These are phyloP conservation scores for Tokudaia tokunoshimensis DNA, from an alignment of 2,797 vertebrate genomes.

Conservation along the genomic window DNA sequence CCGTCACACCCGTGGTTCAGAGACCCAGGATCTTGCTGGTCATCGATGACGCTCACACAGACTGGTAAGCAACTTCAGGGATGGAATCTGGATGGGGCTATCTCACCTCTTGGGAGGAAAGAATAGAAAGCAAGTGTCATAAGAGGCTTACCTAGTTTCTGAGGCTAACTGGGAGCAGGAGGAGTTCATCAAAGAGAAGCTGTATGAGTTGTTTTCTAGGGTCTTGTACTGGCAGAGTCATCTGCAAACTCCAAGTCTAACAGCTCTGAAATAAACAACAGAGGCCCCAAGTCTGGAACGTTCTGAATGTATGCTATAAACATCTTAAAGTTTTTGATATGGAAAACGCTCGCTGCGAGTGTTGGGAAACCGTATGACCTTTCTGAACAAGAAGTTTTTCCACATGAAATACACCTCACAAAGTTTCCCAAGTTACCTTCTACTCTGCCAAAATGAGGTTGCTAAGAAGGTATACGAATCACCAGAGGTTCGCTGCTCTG, in stretches of 20 bases:
- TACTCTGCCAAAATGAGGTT: neutral
- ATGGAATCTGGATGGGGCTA: neutral
- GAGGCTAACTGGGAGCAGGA: neutral
- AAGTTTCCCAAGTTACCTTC: neutral
- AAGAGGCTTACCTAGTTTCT: neutral
- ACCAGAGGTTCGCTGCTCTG: neutral
- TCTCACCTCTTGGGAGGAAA: neutral
- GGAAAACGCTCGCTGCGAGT: neutral
- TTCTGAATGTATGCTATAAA: neutral
- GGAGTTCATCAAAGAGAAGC: neutral
- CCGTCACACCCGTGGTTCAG: conserved; percentile 81
- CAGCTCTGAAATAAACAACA: neutral
- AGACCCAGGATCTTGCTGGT: conserved; percentile 96
- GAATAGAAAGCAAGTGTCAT: no score
- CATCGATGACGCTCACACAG: conserved; percentile 95
- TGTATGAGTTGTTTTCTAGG: neutral
- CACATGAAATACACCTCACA: neutral
- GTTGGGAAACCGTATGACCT: neutral
- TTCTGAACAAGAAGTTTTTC: neutral
- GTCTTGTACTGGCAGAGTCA: neutral
- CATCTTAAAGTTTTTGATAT: neutral
- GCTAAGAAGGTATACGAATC: neutral
- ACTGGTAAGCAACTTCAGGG: conserved; percentile 92
- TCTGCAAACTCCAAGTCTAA: neutral
- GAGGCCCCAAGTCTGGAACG: neutral